These are phyloP conservation scores for Pachypsylla venusta DNA, from an alignment of 1,140 invertebrate species.

Conservation along the genomic window DNA sequence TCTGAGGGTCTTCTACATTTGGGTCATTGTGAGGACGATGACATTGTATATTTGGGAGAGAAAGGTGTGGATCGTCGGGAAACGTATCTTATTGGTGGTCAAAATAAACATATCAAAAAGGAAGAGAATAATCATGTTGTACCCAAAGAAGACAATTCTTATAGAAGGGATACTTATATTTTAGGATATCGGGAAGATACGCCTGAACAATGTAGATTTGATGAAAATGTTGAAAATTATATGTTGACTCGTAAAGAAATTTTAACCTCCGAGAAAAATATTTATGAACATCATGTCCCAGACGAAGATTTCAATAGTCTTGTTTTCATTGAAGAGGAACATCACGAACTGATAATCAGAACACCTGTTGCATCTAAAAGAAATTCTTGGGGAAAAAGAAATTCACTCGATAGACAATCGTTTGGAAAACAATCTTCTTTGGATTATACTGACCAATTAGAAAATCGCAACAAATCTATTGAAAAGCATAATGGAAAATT, in stretches of 20 bases:
- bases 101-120: too few relatives aligned
- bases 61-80: background rate
- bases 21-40: background rate
- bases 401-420: background rate
- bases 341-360: background rate
- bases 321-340: conserved; percentile 5
- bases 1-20: background rate
- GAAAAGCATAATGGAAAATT: conserved; percentile 5
- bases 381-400: background rate
- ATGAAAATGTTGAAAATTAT: too few relatives aligned
- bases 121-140: too few relatives aligned
- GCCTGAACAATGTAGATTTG: too few relatives aligned
- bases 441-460: background rate
- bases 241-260: too few relatives aligned
- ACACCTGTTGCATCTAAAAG: background rate
- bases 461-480: background rate
- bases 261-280: too few relatives aligned
- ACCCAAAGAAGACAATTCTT: too few relatives aligned
- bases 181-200: too few relatives aligned
- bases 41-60: background rate
- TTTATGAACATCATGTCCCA: background rate
- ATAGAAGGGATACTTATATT: too few relatives aligned
- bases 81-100: too few relatives aligned
- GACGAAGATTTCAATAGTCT: background rate
- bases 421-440: too few relatives aligned